Evolutionary conservation across 2,797 vertebrate genomes (phyloP).

Genomic region (Molossus alvarezi): DNA sequence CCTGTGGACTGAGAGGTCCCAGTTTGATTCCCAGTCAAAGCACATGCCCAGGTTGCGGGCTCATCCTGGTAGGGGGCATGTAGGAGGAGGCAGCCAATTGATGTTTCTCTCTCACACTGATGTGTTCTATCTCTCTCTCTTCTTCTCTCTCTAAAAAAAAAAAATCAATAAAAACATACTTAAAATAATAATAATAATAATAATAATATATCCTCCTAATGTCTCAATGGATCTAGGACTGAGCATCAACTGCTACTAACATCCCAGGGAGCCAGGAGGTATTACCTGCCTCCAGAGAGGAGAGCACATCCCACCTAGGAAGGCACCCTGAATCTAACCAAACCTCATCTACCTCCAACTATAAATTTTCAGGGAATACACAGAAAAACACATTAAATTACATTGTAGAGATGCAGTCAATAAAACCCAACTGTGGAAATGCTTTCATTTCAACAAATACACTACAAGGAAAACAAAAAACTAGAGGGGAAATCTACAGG

Average conservation of each 20-base stretch:
- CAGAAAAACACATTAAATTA: conserved; percentile 31
- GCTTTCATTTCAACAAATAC: conserved; percentile 10
- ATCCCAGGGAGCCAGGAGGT: neutral
- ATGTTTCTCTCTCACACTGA: no score
- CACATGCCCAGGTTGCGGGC: no score
- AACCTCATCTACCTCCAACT: neutral
- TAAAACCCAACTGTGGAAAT: neutral
- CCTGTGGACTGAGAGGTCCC: no score
- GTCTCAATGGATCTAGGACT: neutral
- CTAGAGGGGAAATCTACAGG: neutral
- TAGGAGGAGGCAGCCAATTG: no score
- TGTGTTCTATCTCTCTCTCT: no score
- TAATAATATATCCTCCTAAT: neutral
- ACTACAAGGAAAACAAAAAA: conserved; percentile 29
- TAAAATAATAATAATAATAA: neutral
- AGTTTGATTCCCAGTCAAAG: no score
- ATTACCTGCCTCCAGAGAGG: neutral
- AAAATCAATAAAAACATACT: no score
- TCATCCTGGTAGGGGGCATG: no score
- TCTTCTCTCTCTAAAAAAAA: no score
- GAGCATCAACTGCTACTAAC: neutral
- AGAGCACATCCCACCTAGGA: neutral
- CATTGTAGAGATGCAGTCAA: neutral
- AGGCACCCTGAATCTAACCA: neutral
- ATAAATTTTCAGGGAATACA: conserved; percentile 28